Evolutionary conservation across 2,113 vertebrate genomes (phyloP).

Genomic region (Campylomormyrus numenius): DNA sequence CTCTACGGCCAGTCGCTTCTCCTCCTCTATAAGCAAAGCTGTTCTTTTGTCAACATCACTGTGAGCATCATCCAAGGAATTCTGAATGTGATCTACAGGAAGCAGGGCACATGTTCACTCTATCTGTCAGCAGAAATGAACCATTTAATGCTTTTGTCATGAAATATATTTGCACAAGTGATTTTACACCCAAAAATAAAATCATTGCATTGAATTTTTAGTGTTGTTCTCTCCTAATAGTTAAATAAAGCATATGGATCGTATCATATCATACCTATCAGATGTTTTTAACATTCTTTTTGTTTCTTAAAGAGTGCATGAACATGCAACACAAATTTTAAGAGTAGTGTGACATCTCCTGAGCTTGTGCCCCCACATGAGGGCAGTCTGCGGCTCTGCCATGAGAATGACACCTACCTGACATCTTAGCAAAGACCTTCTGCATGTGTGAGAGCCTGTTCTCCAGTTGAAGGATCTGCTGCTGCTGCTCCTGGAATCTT

Average conservation of each 20-base stretch:
- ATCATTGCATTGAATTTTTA: not conserved
- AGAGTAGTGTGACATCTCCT: not conserved
- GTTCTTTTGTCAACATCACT: constrained; percentile 51
- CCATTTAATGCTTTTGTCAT: not conserved
- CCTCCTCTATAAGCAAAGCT: constrained; percentile 45
- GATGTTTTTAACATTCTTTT: not conserved
- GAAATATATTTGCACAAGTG: not conserved
- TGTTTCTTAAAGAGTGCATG: not conserved
- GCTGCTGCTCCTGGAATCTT: constrained; percentile 48
- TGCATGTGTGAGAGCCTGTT: constrained; percentile 51
- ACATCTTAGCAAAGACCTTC: constrained; percentile 47
- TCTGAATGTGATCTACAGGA: constrained; percentile 28
- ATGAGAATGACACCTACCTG: constrained; percentile 53
- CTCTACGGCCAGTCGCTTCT: constrained; percentile 58
- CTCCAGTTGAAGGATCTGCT: constrained; percentile 56
- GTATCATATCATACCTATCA: not conserved
- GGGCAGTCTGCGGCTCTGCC: not conserved
- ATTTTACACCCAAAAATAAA: not conserved
- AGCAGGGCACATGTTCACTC: not conserved
- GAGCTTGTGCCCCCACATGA: not conserved
- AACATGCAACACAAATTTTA: not conserved
- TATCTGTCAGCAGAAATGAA: not conserved
- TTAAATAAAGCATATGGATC: not conserved
- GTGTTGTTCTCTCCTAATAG: not conserved
- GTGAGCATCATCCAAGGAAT: constrained; percentile 46